These are phyloP conservation scores for Eupithecia insigniata DNA, from an alignment of 2,888 invertebrate species.

Conservation along the genomic window DNA sequence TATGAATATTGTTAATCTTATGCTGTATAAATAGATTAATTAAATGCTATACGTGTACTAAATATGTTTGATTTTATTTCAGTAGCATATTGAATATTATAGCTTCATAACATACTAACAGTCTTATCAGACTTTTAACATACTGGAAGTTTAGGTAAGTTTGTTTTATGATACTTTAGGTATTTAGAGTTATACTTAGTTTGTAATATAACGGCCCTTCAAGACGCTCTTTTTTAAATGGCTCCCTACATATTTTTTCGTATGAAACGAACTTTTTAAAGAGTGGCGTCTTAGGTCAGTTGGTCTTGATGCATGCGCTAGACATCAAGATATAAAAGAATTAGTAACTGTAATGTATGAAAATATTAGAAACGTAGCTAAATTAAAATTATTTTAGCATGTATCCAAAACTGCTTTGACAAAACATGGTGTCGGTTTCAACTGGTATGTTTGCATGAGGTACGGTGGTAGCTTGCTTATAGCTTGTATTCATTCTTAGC, in stretches of 20 bases:
- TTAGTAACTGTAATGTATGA: not conserved
- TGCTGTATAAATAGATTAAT: slow-evolving; percentile 84
- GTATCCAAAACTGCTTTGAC: not conserved
- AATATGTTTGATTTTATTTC: slow-evolving; percentile 79
- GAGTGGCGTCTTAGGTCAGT: not conserved
- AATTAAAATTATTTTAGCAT: not conserved
- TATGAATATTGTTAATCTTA: slow-evolving; percentile 84
- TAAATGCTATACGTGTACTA: slow-evolving; percentile 83
- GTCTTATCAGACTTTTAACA: slow-evolving; percentile 53
- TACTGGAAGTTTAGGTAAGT: slow-evolving; percentile 77
- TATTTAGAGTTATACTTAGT: slow-evolving; percentile 1
- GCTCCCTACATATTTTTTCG: not conserved
- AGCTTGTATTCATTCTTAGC: not conserved
- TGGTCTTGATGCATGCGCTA: not conserved
- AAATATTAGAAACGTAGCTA: not conserved
- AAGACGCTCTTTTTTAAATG: not conserved
- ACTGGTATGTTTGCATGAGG: not conserved
- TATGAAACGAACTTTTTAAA: not conserved
- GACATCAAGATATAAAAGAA: not conserved
- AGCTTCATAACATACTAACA: slow-evolving; percentile 64
- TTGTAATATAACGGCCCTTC: slow-evolving; percentile 10
- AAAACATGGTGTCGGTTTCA: not conserved
- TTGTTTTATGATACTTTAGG: slow-evolving; percentile 49
- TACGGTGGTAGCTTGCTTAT: not conserved
- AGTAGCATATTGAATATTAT: slow-evolving; percentile 61